These are phyloP conservation scores for Leucozona laternaria DNA, from an alignment of 2,888 invertebrate species.

Conservation along the genomic window DNA sequence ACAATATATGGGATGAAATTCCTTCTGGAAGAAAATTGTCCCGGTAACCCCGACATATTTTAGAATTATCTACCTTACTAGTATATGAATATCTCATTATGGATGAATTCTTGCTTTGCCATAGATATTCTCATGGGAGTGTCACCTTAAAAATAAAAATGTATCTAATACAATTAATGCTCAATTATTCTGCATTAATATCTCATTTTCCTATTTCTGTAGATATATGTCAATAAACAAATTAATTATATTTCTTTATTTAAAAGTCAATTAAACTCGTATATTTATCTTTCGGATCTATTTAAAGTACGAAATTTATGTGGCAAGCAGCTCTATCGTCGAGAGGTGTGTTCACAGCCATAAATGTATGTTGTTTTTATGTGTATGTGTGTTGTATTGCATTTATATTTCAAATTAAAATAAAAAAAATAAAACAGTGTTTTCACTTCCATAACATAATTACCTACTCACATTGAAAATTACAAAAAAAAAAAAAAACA, in stretches of 20 bases:
- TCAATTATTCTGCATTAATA: conserved; percentile 22
- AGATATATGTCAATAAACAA: conserved; percentile 10
- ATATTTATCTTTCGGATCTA: conserved; percentile 48
- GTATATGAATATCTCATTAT: no score
- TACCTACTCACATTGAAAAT: conserved; percentile 51
- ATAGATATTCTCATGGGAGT: background rate
- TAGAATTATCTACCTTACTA: no score
- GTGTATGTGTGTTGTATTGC: conserved; percentile 5
- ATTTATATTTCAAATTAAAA: conserved; percentile 9
- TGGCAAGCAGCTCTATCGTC: conserved; percentile 32
- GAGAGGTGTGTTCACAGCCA: conserved; percentile 61
- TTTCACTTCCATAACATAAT: conserved; percentile 68
- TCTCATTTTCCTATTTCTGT: conserved; percentile 1
- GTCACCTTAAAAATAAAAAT: background rate
- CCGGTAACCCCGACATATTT: no score
- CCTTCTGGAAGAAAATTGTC: no score
- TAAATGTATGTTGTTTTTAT: background rate
- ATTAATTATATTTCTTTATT: conserved; percentile 30
- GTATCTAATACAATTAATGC: background rate
- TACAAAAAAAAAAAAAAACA: conserved; percentile 3
- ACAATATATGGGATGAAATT: no score
- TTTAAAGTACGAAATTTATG: conserved; percentile 40
- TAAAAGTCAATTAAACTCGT: conserved; percentile 37
- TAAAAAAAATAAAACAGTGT: conserved; percentile 2
- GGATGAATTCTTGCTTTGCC: background rate